Conservation (phyloP, 2,888 invertebrate species). For the Pseudococcus jackbeardsleyi region DNA sequence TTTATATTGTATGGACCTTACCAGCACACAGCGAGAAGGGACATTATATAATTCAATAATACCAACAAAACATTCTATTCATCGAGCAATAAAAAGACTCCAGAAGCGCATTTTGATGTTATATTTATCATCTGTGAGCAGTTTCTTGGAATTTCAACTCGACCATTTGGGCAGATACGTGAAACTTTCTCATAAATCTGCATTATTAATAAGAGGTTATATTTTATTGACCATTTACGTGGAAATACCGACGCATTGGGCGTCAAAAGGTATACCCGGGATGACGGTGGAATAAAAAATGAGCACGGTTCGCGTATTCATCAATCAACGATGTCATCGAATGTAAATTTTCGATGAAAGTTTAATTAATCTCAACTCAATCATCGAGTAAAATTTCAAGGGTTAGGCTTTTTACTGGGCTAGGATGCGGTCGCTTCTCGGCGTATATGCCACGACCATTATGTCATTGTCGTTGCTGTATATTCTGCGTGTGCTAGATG, state of each 20-base stretch:
- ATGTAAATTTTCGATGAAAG: conserved; percentile 54
- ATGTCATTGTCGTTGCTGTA: conserved; percentile 39
- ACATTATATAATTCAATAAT: conserved; percentile 11
- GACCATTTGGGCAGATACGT: background rate
- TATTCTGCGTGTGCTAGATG: conserved; percentile 25
- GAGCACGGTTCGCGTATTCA: background rate
- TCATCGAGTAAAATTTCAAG: conserved; percentile 37
- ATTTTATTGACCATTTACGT: background rate
- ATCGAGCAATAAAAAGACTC: background rate
- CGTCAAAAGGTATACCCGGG: background rate
- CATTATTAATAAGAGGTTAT: background rate
- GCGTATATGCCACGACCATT: background rate
- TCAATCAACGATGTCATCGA: conserved; percentile 8
- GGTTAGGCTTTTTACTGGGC: background rate
- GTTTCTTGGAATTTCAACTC: background rate
- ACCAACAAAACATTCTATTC: conserved; percentile 24
- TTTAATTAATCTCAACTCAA: conserved; percentile 49
- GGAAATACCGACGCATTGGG: background rate
- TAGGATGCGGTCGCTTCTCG: conserved; percentile 2
- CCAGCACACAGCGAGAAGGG: background rate
- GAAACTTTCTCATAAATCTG: background rate
- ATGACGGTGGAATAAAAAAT: background rate
- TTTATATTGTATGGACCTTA: conserved; percentile 2
- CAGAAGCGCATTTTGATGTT: background rate
- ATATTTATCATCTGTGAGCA: background rate